phyloP scores from a whole-genome alignment of 2,888 invertebrate genomes.

The Hydroisotoma schaefferi region DNA sequence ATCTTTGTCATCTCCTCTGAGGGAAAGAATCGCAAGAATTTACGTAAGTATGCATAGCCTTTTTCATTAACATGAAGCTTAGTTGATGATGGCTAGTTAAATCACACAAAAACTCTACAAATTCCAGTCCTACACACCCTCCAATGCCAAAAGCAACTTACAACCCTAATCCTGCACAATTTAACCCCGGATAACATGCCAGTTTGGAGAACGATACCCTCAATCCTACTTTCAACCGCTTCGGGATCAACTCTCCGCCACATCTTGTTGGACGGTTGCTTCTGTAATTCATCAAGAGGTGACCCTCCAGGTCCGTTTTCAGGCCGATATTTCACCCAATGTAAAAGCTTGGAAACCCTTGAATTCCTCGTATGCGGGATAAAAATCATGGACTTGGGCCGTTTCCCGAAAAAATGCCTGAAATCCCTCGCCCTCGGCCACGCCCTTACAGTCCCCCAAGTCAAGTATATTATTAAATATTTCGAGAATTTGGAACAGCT shows the following conservation, averaged over 20 bases:
- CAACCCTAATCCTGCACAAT: conserved; percentile 14
- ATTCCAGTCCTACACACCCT: conserved; percentile 1
- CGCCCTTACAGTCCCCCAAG: conserved; percentile 17
- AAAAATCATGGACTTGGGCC: conserved; percentile 3
- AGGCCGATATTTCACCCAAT: conserved; percentile 18
- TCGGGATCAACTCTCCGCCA: conserved; percentile 6
- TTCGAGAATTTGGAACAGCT: conserved; percentile 15
- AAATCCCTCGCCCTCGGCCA: conserved; percentile 16
- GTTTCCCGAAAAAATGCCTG: conserved; percentile 10
- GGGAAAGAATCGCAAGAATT: conserved; percentile 1
- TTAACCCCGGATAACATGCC: conserved; percentile 14
- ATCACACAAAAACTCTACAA: background rate
- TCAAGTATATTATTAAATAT: conserved; percentile 11
- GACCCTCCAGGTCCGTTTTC: conserved; percentile 10
- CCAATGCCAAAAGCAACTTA: conserved; percentile 9
- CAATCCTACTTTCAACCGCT: background rate
- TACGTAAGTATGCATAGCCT: too few relatives aligned
- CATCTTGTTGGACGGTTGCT: conserved; percentile 20
- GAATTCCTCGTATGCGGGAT: conserved; percentile 23
- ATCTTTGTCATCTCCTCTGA: conserved; percentile 9
- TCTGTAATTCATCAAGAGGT: conserved; percentile 5
- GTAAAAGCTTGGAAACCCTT: conserved; percentile 8
- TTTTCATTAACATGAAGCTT: background rate
- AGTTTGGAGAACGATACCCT: conserved; percentile 11
- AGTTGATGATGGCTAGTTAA: background rate